A percentile compares a stretch with the other conserved stretches of the same genome.
Evolutionary conservation across 2,888 invertebrate genomes (phyloP).

Genomic region (Euplexia lucipara): DNA sequence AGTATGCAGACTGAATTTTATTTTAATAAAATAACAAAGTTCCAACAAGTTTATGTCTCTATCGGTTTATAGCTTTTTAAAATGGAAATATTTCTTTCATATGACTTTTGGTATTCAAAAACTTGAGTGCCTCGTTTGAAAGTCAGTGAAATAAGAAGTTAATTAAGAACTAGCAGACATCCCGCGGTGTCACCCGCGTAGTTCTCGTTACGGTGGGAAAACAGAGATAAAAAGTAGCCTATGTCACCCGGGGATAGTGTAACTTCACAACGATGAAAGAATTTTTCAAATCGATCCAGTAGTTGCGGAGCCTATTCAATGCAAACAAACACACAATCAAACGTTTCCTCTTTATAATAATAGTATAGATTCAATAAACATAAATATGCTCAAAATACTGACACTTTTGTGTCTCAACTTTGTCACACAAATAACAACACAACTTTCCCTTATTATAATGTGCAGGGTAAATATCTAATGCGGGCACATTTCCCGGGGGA

Average conservation of each 20-base stretch:
- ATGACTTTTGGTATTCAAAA: slow-evolving; percentile 14
- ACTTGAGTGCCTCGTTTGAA: neutral
- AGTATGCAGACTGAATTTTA: slow-evolving; percentile 48
- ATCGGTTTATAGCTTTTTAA: slow-evolving; percentile 30
- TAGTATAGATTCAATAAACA: slow-evolving; percentile 4
- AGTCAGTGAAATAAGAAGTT: slow-evolving; percentile 5
- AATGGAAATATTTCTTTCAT: slow-evolving; percentile 26
- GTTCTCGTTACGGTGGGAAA: too few species aligned
- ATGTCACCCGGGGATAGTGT: too few species aligned
- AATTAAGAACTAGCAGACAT: too few species aligned
- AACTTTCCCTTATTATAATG: slow-evolving; percentile 57
- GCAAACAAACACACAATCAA: too few species aligned
- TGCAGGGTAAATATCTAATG: slow-evolving; percentile 56
- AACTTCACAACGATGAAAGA: too few species aligned
- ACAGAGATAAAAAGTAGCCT: too few species aligned
- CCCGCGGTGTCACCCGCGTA: too few species aligned
- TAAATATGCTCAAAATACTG: slow-evolving; percentile 4
- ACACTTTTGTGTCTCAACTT: slow-evolving; percentile 26
- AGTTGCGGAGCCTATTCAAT: too few species aligned
- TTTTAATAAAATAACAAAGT: slow-evolving; percentile 37
- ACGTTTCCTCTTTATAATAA: too few species aligned
- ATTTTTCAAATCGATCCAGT: too few species aligned
- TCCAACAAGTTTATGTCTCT: slow-evolving; percentile 43
- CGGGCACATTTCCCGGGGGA: slow-evolving; percentile 51
- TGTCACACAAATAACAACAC: slow-evolving; percentile 36